Percentiles rank a stretch among this genome's conserved stretches.
phyloP scores from a whole-genome alignment of 2,797 vertebrate species.

The Lacerta agilis region DNA sequence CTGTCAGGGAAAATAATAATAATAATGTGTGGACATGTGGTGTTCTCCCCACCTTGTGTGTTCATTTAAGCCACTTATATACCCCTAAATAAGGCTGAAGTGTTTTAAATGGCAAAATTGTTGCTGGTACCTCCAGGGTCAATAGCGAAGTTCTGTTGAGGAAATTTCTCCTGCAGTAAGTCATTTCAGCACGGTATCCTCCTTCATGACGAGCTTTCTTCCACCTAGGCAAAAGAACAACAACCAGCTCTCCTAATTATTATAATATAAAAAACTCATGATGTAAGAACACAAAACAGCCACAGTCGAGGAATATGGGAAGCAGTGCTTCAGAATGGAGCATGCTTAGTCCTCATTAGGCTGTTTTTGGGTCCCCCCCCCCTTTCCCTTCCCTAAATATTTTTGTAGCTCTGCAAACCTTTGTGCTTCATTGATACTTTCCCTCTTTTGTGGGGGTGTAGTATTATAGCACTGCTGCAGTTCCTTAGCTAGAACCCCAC shows the following conservation, averaged over 20 bases:
- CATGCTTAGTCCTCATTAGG: too few species aligned
- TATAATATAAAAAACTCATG: background rate
- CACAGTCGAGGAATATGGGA: background rate
- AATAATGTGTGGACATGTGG: too few species aligned
- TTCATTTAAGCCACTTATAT: too few species aligned
- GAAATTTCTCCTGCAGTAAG: constrained; percentile 91
- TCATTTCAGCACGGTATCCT: constrained; percentile 84
- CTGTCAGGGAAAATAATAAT: too few species aligned
- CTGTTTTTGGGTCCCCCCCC: too few species aligned
- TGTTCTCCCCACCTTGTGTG: too few species aligned
- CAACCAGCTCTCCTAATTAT: background rate
- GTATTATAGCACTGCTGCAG: too few species aligned
- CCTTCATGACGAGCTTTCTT: constrained; percentile 86
- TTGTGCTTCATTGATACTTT: too few species aligned
- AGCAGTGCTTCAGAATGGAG: background rate
- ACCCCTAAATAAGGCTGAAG: background rate
- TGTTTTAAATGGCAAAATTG: background rate
- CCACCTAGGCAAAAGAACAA: constrained; percentile 82
- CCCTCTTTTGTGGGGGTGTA: too few species aligned
- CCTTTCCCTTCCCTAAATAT: too few species aligned
- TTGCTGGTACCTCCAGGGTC: constrained; percentile 88
- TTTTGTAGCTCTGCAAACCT: too few species aligned
- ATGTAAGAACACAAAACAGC: background rate
- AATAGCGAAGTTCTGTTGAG: constrained; percentile 91
- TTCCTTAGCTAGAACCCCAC: background rate